Evolutionary conservation across 2,113 vertebrate genomes (phyloP), one percentile per base, ranked within the genome.

Genomic region (Aegithalos caudatus): DNA sequence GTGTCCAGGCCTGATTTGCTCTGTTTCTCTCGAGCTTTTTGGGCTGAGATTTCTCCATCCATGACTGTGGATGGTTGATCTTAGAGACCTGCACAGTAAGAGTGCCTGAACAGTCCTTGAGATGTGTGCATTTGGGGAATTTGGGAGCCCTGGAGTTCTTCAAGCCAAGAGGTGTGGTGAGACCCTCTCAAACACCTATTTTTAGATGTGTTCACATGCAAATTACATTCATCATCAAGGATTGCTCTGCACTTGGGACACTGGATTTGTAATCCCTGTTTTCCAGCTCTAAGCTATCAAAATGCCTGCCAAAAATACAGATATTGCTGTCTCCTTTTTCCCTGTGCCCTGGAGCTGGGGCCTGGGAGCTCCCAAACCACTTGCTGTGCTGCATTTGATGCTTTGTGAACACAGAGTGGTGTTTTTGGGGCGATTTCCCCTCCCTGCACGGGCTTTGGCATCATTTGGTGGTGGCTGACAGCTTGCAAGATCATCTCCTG

Each of bases 61-160:
- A 0, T 25, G 70, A 31, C 64, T 0, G 0, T 14, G 50, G 24
- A 18, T 37, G 54, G 8, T 8, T 38, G 40, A 53, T n/a, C 24
- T 29, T 10, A 1, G 60, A 65, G 25, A 7, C 54, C 35, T 25
- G 25, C 12, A 1, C 23, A 6, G 40, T 2, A 12, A 6, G 3
- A 17, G 28, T 3, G 12, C 35, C 53, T 61, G 54, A 35, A 1
- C 3, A 7, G 42, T 10, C 54, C 69, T 42, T 47, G 47, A 47
- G 20, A 60, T 38, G 19, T 19, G 10, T 22, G 40, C 5, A 20
- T 79, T 37, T 2, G 72, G 72, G 33, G 19, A 76, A 6, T 57
- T 37, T 51, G 14, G 66, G 65, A 60, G 73, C 11, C 38, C 84
- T 87, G 94, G 70, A 23, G 35, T 53, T 56, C 3, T 0, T 85